Conservation (phyloP, 2,888 invertebrate genomes). For the Euplagia quadripunctaria region DNA sequence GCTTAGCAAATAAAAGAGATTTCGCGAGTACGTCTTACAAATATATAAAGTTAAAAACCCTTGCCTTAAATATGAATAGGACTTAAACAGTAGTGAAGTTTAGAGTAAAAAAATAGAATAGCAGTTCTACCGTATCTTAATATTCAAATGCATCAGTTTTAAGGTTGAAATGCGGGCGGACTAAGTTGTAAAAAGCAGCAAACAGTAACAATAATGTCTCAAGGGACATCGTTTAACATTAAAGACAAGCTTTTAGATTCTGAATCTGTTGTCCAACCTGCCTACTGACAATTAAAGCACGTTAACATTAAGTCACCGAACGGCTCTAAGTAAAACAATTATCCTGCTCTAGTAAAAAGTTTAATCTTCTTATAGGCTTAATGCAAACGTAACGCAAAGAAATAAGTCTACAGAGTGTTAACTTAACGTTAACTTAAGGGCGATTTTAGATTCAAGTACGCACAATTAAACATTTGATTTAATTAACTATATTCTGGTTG, state of each 20-base stretch:
- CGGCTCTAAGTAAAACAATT: neutral
- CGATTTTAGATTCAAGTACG: no score
- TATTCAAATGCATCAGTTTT: neutral
- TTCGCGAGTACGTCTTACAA: no score
- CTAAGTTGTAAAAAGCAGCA: no score
- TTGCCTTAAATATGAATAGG: no score
- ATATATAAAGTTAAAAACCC: no score
- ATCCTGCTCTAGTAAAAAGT: neutral
- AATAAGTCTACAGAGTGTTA: no score
- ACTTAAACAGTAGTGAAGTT: no score
- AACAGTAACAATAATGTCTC: neutral
- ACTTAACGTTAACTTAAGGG: no score
- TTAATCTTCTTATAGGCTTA: neutral
- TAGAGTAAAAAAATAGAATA: neutral
- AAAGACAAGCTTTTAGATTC: neutral
- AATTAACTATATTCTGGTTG: no score
- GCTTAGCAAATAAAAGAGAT: neutral
- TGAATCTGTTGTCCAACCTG: constrained; percentile 1
- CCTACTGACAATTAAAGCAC: neutral
- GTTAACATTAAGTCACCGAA: neutral
- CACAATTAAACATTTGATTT: no score
- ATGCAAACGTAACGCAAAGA: neutral
- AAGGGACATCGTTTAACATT: neutral
- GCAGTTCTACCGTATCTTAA: neutral
- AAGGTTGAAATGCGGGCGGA: neutral